Evolutionary conservation across 1,140 invertebrate genomes (phyloP).

Genomic region (Drosophila kepulauana): DNA sequence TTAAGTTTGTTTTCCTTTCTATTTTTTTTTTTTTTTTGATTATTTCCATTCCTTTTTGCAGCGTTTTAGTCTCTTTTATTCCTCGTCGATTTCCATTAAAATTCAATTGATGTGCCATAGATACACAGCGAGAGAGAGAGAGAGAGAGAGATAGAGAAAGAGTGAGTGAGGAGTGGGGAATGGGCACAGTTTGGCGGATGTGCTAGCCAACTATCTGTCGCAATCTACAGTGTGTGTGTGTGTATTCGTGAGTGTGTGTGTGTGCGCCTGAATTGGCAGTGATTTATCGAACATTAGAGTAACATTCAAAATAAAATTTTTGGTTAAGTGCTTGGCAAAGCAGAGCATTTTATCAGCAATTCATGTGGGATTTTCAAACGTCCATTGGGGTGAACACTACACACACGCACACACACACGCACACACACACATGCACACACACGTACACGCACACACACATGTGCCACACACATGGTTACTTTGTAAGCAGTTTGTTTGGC

Average conservation of each 20-base stretch:
- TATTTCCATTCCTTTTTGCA: conserved; percentile 65
- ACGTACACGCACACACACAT: conserved; percentile 12
- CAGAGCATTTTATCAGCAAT: conserved; percentile 70
- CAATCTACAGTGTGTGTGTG: conserved; percentile 25
- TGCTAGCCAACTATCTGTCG: conserved; percentile 69
- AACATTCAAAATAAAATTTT: conserved; percentile 80
- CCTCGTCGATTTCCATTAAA: conserved; percentile 83
- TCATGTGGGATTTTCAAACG: conserved; percentile 68
- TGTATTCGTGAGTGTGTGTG: conserved; percentile 15
- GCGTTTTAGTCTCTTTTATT: conserved; percentile 82
- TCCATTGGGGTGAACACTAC: not conserved
- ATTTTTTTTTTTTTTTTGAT: conserved; percentile 10
- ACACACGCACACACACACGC: not conserved
- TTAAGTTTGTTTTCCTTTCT: conserved; percentile 11
- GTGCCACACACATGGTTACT: conserved; percentile 18
- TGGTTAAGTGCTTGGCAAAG: conserved; percentile 79
- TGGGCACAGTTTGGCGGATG: conserved; percentile 46
- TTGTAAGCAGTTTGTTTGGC: conserved; percentile 7
- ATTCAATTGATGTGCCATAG: conserved; percentile 77
- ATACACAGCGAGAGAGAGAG: conserved; percentile 29
- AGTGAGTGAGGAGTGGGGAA: conserved; percentile 1
- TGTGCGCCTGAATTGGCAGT: conserved; percentile 44
- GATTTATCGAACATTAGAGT: conserved; percentile 80
- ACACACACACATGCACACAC: conserved; percentile 11
- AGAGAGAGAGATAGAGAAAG: conserved; percentile 1